Evolutionary conservation across 2,113 vertebrate species (phyloP).

Genomic region (Salminus brasiliensis): DNA sequence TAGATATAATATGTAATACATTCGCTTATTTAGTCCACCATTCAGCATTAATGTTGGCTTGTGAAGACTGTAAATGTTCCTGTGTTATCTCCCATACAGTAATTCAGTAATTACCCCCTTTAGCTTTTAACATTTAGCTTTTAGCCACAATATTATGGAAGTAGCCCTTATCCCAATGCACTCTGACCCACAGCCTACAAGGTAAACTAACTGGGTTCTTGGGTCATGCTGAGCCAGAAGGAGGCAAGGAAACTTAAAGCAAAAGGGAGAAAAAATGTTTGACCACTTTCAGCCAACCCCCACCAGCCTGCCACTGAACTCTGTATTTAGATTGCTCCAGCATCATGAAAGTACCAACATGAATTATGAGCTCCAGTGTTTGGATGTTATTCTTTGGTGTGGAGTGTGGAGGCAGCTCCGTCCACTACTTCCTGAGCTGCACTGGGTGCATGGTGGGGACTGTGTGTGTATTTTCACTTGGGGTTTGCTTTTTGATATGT

Average conservation of each 20-base stretch:
- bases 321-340: constrained; percentile 17
- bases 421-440: constrained; percentile 17
- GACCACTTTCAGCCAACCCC: neutral
- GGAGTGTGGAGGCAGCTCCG: constrained; percentile 12
- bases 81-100: neutral
- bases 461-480: constrained; percentile 34
- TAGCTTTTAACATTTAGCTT: constrained; percentile 49
- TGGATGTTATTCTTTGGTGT: constrained; percentile 45
- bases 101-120: neutral
- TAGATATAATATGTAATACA: no score
- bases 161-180: constrained; percentile 64
- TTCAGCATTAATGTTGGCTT: neutral
- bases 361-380: constrained; percentile 37
- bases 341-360: constrained; percentile 29
- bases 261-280: constrained; percentile 5
- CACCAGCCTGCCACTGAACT: constrained; percentile 16
- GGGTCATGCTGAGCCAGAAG: constrained; percentile 67
- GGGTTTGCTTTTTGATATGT: constrained; percentile 26
- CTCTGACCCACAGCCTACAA: constrained; percentile 60
- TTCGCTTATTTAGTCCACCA: neutral
- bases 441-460: neutral
- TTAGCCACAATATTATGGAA: constrained; percentile 62
- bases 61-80: neutral
- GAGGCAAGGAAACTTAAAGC: constrained; percentile 55
- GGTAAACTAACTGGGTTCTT: constrained; percentile 67